phyloP scores from a whole-genome alignment of 2,888 invertebrate genomes.

The Sesia bembeciformis region DNA sequence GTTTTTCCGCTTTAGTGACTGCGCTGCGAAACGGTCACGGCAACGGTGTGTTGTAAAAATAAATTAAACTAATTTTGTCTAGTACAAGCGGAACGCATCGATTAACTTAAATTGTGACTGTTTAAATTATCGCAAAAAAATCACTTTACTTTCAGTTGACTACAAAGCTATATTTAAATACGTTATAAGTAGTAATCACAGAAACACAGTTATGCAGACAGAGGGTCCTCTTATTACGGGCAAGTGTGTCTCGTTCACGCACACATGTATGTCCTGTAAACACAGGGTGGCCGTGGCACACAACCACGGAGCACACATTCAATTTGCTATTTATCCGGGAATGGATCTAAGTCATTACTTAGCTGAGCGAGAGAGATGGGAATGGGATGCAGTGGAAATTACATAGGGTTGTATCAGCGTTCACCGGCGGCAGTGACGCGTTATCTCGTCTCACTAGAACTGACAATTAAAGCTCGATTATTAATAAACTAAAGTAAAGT shows the following conservation, averaged over 20 bases:
- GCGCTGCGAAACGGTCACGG: slow-evolving; percentile 19
- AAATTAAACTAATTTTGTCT: slow-evolving; percentile 25
- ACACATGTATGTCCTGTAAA: slow-evolving; percentile 2
- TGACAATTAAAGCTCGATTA: no score
- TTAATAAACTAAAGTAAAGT: no score
- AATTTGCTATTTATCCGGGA: slow-evolving; percentile 74
- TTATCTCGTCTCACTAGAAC: not conserved
- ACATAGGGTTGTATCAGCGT: slow-evolving; percentile 47
- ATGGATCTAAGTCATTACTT: slow-evolving; percentile 75
- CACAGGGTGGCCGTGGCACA: slow-evolving; percentile 9
- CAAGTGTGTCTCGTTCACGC: slow-evolving; percentile 1
- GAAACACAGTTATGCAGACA: no score
- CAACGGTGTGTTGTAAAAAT: slow-evolving; percentile 27
- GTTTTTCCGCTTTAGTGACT: slow-evolving; percentile 34
- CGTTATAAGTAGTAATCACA: no score
- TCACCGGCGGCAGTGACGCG: slow-evolving; percentile 10
- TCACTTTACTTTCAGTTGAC: no score
- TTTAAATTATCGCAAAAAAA: no score
- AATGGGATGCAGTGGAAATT: slow-evolving; percentile 65
- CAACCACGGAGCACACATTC: slow-evolving; percentile 55
- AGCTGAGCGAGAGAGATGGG: slow-evolving; percentile 68
- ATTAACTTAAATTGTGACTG: no score
- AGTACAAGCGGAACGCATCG: not conserved
- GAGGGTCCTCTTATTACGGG: no score
- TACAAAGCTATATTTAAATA: no score